Conservation (phyloP, 1,140 invertebrate species). For the Lepeophtheirus salmonis region DNA sequence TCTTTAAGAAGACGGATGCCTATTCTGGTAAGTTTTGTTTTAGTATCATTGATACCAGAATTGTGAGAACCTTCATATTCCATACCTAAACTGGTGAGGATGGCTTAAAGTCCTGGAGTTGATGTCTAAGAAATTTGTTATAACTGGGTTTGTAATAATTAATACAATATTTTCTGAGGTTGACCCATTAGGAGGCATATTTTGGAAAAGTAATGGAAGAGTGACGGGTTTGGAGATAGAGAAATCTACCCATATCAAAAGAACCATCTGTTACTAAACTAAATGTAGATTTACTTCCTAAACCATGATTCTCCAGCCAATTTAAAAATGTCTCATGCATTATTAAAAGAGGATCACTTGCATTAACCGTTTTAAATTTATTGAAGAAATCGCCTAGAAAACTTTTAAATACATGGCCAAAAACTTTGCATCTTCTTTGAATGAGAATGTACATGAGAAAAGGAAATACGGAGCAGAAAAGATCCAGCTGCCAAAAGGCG, state of each 20-base stretch:
- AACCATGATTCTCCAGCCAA: conserved; percentile 32
- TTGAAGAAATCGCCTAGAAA: no score
- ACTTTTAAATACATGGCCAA: no score
- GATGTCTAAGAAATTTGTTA: background rate
- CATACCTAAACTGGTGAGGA: conserved; percentile 34
- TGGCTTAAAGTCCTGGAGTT: conserved; percentile 26
- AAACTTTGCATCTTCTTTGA: no score
- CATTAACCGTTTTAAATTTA: conserved; percentile 34
- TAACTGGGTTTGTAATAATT: conserved; percentile 29
- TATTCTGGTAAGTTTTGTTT: conserved; percentile 39
- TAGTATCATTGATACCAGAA: conserved; percentile 39
- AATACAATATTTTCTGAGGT: conserved; percentile 34
- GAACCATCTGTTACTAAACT: conserved; percentile 40
- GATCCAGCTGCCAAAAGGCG: no score
- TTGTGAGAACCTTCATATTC: conserved; percentile 37
- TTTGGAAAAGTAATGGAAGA: background rate
- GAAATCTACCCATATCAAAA: conserved; percentile 41
- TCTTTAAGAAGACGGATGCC: conserved; percentile 33
- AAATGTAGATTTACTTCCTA: conserved; percentile 29
- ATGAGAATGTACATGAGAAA: no score
- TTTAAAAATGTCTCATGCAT: conserved; percentile 33
- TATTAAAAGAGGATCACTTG: conserved; percentile 32
- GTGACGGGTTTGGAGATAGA: conserved; percentile 32
- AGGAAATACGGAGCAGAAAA: no score
- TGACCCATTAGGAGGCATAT: conserved; percentile 33